Evolutionary conservation across 2,113 vertebrate species (phyloP).

Genomic region (Oreochromis niloticus): DNA sequence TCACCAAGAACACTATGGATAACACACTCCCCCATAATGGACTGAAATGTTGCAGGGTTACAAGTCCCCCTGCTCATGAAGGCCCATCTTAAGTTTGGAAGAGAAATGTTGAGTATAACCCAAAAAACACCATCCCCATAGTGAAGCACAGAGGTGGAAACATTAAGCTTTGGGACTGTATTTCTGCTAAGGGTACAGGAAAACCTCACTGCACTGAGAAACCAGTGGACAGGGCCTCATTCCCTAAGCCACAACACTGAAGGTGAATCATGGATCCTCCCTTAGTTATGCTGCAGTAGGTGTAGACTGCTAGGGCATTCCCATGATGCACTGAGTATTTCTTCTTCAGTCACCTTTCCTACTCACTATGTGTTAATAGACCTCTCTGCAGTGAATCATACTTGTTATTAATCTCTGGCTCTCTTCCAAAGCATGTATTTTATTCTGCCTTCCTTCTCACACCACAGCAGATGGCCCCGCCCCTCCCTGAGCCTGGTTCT

Average conservation of each 20-base stretch:
- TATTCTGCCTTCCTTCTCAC: not conserved
- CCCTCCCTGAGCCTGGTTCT: not conserved
- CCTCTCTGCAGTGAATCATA: not conserved
- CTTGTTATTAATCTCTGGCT: not conserved
- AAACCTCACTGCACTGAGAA: not conserved
- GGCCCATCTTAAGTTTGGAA: not conserved
- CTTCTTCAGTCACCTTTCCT: not conserved
- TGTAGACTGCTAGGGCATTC: not conserved
- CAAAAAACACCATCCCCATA: not conserved
- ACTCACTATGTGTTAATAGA: not conserved
- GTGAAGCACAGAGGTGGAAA: not conserved
- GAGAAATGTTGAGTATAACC: not conserved
- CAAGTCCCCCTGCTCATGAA: not conserved
- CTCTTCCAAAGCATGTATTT: not conserved
- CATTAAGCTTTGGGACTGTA: not conserved
- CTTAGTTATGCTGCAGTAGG: not conserved
- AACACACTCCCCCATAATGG: not conserved
- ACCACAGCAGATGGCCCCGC: rapidly evolving
- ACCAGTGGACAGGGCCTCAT: not conserved
- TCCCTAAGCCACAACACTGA: not conserved
- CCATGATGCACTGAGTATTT: not conserved
- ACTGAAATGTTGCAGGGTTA: not conserved
- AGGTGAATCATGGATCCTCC: not conserved
- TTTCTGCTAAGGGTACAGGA: not conserved
- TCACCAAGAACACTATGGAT: not conserved